A percentile compares a stretch with the other conserved stretches of the same genome.
These are phyloP conservation scores for Diacarnus erythraeanus DNA, from an alignment of 37 sponge, comb jelly and placozoan genomes.

Conservation along the genomic window DNA sequence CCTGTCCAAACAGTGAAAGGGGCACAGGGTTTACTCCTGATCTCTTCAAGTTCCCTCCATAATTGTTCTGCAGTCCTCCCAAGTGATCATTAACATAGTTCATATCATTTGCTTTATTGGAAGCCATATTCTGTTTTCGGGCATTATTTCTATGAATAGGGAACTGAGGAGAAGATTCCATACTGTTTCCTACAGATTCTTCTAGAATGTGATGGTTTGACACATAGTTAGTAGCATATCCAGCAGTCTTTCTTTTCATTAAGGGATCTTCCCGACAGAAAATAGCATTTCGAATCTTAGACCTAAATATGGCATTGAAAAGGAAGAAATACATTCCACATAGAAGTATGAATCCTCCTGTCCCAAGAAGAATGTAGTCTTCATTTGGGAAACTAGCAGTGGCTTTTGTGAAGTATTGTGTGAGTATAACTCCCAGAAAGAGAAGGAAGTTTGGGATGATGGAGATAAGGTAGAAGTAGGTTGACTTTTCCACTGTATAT, in stretches of 20 bases:
- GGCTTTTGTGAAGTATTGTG: slow-evolving; percentile 20
- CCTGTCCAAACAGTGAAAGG: slow-evolving; percentile 30
- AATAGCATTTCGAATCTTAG: slow-evolving; percentile 6
- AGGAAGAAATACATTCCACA: slow-evolving; percentile 14
- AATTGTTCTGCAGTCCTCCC: neutral
- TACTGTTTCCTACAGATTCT: neutral
- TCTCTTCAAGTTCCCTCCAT: neutral
- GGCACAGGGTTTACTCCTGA: slow-evolving; percentile 15
- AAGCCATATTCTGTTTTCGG: neutral
- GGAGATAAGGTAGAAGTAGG: neutral
- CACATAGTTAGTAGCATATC: neutral
- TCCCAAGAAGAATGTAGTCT: neutral
- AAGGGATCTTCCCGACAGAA: slow-evolving; percentile 22
- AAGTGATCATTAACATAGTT: slow-evolving; percentile 35
- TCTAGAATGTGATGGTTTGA: neutral
- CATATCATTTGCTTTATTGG: neutral
- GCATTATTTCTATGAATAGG: neutral
- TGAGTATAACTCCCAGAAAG: slow-evolving; percentile 1
- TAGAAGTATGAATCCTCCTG: neutral
- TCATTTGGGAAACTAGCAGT: neutral
- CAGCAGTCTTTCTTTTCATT: neutral
- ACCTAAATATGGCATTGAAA: slow-evolving; percentile 7
- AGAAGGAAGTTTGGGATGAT: neutral
- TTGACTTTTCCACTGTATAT: neutral
- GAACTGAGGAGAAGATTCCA: neutral